Evolutionary conservation across 1,140 invertebrate genomes (phyloP).

Genomic region (Anastrepha obliqua): DNA sequence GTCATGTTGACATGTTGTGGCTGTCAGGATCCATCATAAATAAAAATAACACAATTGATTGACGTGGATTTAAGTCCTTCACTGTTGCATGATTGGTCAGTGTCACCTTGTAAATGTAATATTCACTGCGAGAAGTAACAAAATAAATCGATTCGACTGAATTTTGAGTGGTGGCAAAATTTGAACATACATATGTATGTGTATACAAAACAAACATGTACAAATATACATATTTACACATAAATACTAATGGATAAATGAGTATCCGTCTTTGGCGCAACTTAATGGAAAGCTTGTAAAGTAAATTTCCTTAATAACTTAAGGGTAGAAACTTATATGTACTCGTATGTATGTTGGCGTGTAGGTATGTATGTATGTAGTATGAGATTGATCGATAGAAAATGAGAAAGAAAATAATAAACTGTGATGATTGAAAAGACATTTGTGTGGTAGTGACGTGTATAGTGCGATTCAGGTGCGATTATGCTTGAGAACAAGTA

Average conservation of each 20-base stretch:
- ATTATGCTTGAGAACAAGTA: too few relatives aligned
- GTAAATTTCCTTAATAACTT: background rate
- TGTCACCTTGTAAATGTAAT: background rate
- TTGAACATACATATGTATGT: background rate
- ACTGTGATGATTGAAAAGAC: too few relatives aligned
- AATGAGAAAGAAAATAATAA: too few relatives aligned
- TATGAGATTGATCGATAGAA: too few relatives aligned
- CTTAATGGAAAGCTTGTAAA: background rate
- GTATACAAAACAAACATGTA: background rate
- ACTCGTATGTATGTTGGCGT: background rate
- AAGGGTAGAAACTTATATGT: background rate
- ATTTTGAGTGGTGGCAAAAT: background rate
- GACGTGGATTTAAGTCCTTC: background rate
- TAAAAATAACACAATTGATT: background rate
- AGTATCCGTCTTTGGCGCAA: background rate
- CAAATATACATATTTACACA: background rate
- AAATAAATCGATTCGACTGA: constrained; percentile 9
- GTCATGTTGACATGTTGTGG: background rate
- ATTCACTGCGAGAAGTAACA: background rate
- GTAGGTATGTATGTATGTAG: background rate
- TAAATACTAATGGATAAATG: background rate
- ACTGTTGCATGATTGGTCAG: background rate
- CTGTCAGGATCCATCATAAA: background rate
- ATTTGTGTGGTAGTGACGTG: too few relatives aligned
- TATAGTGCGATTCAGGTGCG: too few relatives aligned